Evolutionary conservation across 2,888 invertebrate species (phyloP), one percentile per base, ranked within the genome.

Genomic region (Folsomia manolachei): DNA sequence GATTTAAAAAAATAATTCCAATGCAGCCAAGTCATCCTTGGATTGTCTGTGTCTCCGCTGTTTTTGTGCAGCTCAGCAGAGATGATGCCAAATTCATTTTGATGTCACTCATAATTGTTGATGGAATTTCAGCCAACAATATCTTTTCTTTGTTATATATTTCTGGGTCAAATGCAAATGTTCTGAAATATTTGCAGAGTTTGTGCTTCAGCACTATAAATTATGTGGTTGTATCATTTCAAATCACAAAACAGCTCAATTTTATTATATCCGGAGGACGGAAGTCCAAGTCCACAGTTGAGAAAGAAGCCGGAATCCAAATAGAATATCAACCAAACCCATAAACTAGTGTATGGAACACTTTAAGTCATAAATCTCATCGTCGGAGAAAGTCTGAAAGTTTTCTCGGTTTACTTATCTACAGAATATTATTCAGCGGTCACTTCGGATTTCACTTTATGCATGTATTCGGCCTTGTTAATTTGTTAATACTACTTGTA

Each of bases 301-400:
- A 39, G 39, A 39, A 39, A 39, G n/a, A n/a, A n/a, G 39, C 39
- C 39, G 39, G 39, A 39, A 39, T 39, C 39, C 39, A 39, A 14
- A 39, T 9, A 39, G n/a, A n/a, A 72, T 72, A 76, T 76, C 72
- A 72, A 76, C 70, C 74, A 74, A 76, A 71, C 72, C 76, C 76
- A 76, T 76, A 76, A 76, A 76, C 76, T 39, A 39, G 74, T 72
- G 68, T 68, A 69, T 71, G 70, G 74, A 72, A 67, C 73, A 73
- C 74, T 76, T 70, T 64, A 67, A 71, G 71, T 69, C 71, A 74
- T 76, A 76, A 76, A 76, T 76, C 76, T 76, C 67, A 14, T n/a
- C n/a, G n/a, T n/a, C 4, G 39, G 39, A 73, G 61, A 71, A 71
- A 65, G 69, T 62, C 73, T 14, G 14, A 39, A 14, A 39, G 39